These are phyloP conservation scores for Nephrotoma flavescens DNA, from an alignment of 2,888 invertebrate species.

Conservation along the genomic window DNA sequence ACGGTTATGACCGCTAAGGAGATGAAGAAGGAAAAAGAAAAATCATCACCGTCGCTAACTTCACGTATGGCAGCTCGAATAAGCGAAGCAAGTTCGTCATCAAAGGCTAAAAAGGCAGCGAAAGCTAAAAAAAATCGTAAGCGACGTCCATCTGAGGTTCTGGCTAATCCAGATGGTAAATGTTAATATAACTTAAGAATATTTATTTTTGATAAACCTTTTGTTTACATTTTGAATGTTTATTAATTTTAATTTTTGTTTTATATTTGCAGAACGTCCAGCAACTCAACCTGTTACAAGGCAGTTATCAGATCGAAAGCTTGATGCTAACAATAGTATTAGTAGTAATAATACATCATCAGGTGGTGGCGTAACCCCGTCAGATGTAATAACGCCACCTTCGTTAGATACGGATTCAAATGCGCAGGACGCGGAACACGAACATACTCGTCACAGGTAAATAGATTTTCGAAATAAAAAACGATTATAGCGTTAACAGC, in stretches of 20 bases:
- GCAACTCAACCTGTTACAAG: constrained; percentile 28
- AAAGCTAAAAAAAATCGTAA: constrained; percentile 20
- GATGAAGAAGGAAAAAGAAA: constrained; percentile 5
- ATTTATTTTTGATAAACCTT: neutral
- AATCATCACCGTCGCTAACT: constrained; percentile 25
- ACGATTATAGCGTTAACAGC: neutral
- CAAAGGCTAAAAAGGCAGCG: constrained; percentile 22
- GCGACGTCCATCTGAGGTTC: constrained; percentile 9
- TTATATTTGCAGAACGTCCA: constrained; percentile 23
- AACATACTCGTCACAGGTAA: constrained; percentile 18
- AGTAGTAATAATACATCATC: constrained; percentile 20
- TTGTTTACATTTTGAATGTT: neutral
- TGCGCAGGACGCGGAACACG: constrained; percentile 23
- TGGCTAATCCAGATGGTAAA: constrained; percentile 16
- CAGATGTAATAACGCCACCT: constrained; percentile 19
- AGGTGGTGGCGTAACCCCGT: constrained; percentile 12
- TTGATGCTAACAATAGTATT: constrained; percentile 22
- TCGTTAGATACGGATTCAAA: constrained; percentile 21
- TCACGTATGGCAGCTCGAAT: constrained; percentile 28
- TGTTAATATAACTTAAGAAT: neutral
- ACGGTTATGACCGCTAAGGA: neutral
- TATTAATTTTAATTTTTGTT: constrained; percentile 5
- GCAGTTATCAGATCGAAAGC: constrained; percentile 30
- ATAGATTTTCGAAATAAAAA: neutral
- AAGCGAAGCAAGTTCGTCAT: constrained; percentile 24